Conservation (phyloP, 2,888 invertebrate species). For the Conchocele bisecta region DNA sequence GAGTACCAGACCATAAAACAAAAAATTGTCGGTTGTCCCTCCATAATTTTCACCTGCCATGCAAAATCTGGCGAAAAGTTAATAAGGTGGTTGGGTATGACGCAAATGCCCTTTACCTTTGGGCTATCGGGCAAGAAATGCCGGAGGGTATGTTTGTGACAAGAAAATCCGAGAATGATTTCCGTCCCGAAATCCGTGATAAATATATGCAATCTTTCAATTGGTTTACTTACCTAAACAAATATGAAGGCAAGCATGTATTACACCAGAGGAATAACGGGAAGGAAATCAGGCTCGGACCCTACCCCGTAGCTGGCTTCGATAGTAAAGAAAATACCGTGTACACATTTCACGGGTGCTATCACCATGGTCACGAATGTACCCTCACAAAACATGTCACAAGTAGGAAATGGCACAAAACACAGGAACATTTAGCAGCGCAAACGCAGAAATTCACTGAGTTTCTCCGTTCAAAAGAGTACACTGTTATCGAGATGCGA, state of each 20-base stretch:
- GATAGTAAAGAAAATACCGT: conserved; percentile 6
- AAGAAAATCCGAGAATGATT: conserved; percentile 21
- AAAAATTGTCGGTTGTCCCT: conserved; percentile 40
- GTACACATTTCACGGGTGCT: conserved; percentile 27
- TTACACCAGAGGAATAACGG: conserved; percentile 29
- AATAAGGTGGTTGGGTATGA: conserved; percentile 50
- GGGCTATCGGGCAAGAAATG: conserved; percentile 51
- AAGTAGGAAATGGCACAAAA: neutral
- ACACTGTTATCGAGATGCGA: neutral
- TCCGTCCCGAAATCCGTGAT: conserved; percentile 31
- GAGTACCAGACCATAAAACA: conserved; percentile 21
- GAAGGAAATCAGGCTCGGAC: conserved; percentile 15
- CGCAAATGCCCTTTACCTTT: conserved; percentile 52
- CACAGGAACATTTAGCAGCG: neutral
- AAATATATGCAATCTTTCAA: conserved; percentile 22
- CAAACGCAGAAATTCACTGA: neutral
- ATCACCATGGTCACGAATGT: neutral
- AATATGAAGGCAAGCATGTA: conserved; percentile 16
- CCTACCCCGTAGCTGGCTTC: conserved; percentile 24
- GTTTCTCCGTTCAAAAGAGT: neutral
- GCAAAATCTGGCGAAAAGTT: conserved; percentile 24
- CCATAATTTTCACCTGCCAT: conserved; percentile 40
- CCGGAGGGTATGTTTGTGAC: conserved; percentile 46
- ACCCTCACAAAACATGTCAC: neutral
- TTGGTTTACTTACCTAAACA: conserved; percentile 35